A percentile compares a stretch with the other conserved stretches of the same genome.
These are phyloP conservation scores for Sus scrofa DNA, from an alignment of 2,113 vertebrate species.

Conservation along the genomic window DNA sequence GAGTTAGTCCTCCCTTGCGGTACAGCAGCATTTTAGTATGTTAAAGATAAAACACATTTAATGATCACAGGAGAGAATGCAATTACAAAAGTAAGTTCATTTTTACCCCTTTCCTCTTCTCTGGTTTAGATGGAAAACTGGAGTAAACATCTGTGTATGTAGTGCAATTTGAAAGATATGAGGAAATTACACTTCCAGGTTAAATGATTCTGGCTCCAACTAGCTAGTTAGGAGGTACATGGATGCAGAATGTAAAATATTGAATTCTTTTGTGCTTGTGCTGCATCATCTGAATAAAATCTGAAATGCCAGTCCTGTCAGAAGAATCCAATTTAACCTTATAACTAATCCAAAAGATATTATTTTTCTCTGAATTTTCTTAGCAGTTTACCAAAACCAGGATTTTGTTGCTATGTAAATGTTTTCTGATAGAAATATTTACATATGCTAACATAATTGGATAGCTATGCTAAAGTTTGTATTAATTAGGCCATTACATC, in stretches of 20 bases:
- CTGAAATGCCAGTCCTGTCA: not conserved
- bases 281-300: constrained; percentile 13
- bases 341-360: not conserved
- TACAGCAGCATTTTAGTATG: constrained; percentile 61
- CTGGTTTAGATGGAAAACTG: constrained; percentile 21
- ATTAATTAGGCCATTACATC: constrained; percentile 33
- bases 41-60: constrained; percentile 74
- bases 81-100: constrained; percentile 62
- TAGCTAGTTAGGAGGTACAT: not conserved
- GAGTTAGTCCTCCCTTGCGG: constrained; percentile 59
- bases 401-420: constrained; percentile 27
- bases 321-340: constrained; percentile 16
- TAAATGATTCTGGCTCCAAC: not conserved
- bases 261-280: not conserved
- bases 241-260: not conserved
- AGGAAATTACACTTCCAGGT: constrained; percentile 10
- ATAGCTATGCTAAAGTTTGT: not conserved
- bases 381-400: not conserved
- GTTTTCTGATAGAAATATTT: not conserved
- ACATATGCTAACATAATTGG: not conserved
- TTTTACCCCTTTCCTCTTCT: constrained; percentile 23
- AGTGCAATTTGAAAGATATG: not conserved
- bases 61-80: constrained; percentile 66
- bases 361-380: not conserved
- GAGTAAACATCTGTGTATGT: constrained; percentile 62